Evolutionary conservation across 2,888 invertebrate species (phyloP).

Genomic region (Brachypterus glaber): DNA sequence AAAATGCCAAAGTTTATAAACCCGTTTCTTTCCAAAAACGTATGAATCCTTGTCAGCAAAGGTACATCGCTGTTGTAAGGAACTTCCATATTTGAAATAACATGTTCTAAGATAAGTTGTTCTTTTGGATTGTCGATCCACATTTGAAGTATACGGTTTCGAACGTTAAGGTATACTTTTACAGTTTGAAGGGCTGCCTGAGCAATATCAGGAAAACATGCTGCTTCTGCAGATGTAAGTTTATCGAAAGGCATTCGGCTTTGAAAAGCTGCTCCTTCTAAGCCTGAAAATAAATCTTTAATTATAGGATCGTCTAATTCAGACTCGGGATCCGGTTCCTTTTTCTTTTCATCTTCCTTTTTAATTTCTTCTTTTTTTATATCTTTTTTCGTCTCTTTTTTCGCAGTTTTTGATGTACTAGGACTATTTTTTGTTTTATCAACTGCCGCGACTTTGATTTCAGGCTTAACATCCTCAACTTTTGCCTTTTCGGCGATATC

Average conservation of each 20-base stretch:
- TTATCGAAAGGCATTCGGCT: conserved; percentile 90
- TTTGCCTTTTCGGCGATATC: conserved; percentile 61
- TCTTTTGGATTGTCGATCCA: conserved; percentile 95
- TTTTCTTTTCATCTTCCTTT: conserved; percentile 43
- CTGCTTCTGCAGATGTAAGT: conserved; percentile 87
- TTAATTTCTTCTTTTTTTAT: conserved; percentile 42
- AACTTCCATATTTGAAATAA: conserved; percentile 71
- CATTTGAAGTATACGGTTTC: conserved; percentile 83
- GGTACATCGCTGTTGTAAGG: conserved; percentile 90
- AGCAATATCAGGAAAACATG: conserved; percentile 86
- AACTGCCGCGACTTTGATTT: conserved; percentile 45
- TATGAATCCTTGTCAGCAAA: conserved; percentile 74
- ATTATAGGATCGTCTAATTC: conserved; percentile 57
- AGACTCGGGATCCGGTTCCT: conserved; percentile 54
- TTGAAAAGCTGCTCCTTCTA: conserved; percentile 91
- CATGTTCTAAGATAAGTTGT: conserved; percentile 75
- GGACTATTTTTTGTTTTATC: conserved; percentile 46
- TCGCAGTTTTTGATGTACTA: conserved; percentile 41
- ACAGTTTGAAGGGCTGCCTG: conserved; percentile 72
- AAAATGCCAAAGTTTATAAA: conserved; percentile 97
- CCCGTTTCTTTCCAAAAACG: conserved; percentile 89
- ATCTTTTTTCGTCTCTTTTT: conserved; percentile 36
- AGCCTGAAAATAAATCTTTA: conserved; percentile 42
- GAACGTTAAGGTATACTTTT: conserved; percentile 78
- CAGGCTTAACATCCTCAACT: conserved; percentile 54